Conservation (phyloP, 37 sponge, comb jelly and placozoan genomes). For the Beroe forskalii region DNA sequence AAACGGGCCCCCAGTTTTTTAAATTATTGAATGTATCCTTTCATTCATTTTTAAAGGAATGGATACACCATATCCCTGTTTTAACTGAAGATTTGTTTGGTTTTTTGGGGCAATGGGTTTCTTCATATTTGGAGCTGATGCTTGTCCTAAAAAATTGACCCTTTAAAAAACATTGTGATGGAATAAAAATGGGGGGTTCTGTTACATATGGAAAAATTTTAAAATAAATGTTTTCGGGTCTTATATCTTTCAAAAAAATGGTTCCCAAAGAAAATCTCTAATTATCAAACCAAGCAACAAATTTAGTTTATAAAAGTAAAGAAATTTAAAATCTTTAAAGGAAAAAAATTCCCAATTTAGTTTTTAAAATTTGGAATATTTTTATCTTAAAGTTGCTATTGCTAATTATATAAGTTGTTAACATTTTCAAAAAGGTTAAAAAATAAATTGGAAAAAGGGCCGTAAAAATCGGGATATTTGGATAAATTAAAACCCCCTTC, state of each 20-base stretch:
- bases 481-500: not conserved
- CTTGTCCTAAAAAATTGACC: not conserved
- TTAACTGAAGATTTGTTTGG: conserved; percentile 1
- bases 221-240: not conserved
- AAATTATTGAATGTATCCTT: conserved; percentile 14
- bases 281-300: not conserved
- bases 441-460: not conserved
- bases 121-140: conserved; percentile 22
- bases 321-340: not conserved
- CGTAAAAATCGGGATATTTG: not conserved
- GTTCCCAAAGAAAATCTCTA: not conserved
- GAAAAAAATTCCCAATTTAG: not conserved
- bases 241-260: not conserved
- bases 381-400: not conserved
- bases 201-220: not conserved
- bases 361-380: conserved; percentile 6
- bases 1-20: not conserved
- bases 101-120: conserved; percentile 20
- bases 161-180: not conserved
- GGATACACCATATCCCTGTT: not conserved
- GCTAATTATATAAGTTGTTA: not conserved
- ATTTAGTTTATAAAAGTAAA: not conserved
- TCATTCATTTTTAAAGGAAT: not conserved
- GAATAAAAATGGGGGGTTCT: not conserved
- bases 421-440: not conserved